A percentile compares a stretch with the other conserved stretches of the same genome.
phyloP scores from a whole-genome alignment of 2,888 invertebrate genomes.

The Latrodectus elegans region DNA sequence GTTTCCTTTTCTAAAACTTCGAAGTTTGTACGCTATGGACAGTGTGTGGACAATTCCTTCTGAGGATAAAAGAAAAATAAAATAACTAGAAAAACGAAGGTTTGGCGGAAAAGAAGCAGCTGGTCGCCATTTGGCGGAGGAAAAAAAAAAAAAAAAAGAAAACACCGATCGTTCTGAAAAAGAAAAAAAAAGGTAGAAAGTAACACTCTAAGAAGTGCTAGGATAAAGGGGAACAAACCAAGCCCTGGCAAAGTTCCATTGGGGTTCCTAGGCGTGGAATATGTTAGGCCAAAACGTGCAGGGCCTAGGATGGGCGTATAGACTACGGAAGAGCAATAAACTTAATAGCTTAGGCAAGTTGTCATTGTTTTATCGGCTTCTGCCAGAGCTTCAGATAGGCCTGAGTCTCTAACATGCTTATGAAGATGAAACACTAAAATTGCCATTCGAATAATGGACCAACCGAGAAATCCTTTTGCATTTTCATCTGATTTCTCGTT shows the following conservation, averaged over 20 bases:
- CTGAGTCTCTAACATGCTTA: conserved; percentile 32
- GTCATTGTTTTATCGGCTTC: conserved; percentile 62
- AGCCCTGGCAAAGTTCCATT: conserved; percentile 58
- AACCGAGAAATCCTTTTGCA: not conserved
- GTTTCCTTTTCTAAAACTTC: conserved; percentile 23
- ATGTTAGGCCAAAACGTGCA: conserved; percentile 34
- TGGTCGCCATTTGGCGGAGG: conserved; percentile 50
- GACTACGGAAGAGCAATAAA: conserved; percentile 48
- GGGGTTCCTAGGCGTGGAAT: conserved; percentile 29
- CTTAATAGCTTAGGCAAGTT: conserved; percentile 49
- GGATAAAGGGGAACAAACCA: conserved; percentile 6
- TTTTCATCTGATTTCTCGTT: too few species aligned
- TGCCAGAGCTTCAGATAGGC: conserved; percentile 26
- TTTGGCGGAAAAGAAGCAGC: conserved; percentile 63
- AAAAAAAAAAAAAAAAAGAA: conserved; percentile 29
- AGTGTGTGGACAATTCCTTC: conserved; percentile 43
- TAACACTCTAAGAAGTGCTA: conserved; percentile 9
- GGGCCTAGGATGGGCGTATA: not conserved
- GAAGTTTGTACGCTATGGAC: conserved; percentile 24
- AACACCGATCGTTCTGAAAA: conserved; percentile 36
- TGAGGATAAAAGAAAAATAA: conserved; percentile 22
- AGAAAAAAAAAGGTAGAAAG: conserved; percentile 32
- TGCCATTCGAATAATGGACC: conserved; percentile 6
- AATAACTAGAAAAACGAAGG: conserved; percentile 16
- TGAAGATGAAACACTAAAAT: conserved; percentile 41